phyloP scores from a whole-genome alignment of 2,113 vertebrate genomes.

The Conger conger region DNA sequence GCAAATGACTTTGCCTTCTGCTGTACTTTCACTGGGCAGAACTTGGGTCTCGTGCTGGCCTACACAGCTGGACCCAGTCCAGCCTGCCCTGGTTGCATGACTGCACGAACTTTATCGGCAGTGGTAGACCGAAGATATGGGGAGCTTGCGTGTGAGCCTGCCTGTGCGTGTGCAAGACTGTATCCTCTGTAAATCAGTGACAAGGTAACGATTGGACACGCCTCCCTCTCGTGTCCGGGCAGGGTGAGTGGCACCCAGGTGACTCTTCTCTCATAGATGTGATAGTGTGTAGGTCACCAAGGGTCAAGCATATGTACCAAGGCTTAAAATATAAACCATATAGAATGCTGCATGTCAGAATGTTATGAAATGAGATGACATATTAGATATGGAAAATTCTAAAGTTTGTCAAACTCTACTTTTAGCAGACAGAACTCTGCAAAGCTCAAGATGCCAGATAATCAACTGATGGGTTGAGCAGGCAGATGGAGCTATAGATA shows the following conservation, averaged over 20 bases:
- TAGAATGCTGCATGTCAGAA: too few species aligned
- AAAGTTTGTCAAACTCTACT: too few species aligned
- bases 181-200: neutral
- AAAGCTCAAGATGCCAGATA: too few species aligned
- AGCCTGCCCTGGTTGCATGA: neutral
- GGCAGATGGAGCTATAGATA: too few species aligned
- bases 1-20: neutral
- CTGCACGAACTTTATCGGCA: neutral
- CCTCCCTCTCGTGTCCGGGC: neutral
- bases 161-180: neutral
- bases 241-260: neutral
- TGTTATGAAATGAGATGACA: too few species aligned
- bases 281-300: neutral
- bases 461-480: too few species aligned
- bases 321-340: too few species aligned
- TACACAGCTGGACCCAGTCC: neutral
- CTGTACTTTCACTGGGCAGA: neutral
- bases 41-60: neutral
- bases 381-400: too few species aligned
- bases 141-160: neutral
- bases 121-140: neutral
- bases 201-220: neutral
- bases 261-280: neutral
- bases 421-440: too few species aligned
- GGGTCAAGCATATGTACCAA: too few species aligned